Percentiles rank a stretch among this genome's conserved stretches.
phyloP scores from a whole-genome alignment of 2,888 invertebrate species.

The Scaptomyza flava region DNA sequence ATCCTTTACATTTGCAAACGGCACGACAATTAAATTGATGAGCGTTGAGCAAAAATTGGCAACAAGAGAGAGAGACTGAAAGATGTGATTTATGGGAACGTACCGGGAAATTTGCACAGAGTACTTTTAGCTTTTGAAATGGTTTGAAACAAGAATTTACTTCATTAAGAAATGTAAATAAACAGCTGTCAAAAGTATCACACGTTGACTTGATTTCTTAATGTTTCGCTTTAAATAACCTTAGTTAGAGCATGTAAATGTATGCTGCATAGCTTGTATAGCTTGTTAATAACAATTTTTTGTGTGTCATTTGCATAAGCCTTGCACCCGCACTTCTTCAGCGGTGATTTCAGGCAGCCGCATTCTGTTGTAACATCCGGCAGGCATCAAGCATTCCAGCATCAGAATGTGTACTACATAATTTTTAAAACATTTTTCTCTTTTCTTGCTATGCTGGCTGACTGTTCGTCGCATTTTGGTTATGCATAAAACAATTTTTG shows the following conservation, averaged over 20 bases:
- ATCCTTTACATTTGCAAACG: conserved; percentile 19
- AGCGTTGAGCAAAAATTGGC: conserved; percentile 20
- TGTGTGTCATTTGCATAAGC: conserved; percentile 36
- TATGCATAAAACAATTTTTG: conserved; percentile 59
- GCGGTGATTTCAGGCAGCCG: conserved; percentile 5
- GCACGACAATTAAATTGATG: conserved; percentile 62
- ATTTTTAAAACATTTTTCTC: background rate
- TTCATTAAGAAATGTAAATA: background rate
- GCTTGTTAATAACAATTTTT: conserved; percentile 8
- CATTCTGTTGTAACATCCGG: conserved; percentile 2
- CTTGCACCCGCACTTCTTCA: conserved; percentile 19
- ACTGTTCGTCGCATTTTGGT: conserved; percentile 39
- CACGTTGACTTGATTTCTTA: background rate
- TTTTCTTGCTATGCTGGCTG: conserved; percentile 10
- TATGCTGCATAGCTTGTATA: background rate
- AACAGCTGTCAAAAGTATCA: background rate
- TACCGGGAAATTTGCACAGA: no score
- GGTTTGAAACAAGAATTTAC: background rate
- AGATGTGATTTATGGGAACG: conserved; percentile 33
- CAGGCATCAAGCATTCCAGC: background rate
- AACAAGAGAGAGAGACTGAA: conserved; percentile 4
- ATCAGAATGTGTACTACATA: background rate
- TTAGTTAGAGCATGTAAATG: no score
- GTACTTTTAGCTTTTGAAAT: background rate
- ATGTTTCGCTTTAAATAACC: background rate